These are phyloP conservation scores for Pachyseris speciosa DNA, from an alignment of 64 coral and sea anemone genomes.

Conservation along the genomic window DNA sequence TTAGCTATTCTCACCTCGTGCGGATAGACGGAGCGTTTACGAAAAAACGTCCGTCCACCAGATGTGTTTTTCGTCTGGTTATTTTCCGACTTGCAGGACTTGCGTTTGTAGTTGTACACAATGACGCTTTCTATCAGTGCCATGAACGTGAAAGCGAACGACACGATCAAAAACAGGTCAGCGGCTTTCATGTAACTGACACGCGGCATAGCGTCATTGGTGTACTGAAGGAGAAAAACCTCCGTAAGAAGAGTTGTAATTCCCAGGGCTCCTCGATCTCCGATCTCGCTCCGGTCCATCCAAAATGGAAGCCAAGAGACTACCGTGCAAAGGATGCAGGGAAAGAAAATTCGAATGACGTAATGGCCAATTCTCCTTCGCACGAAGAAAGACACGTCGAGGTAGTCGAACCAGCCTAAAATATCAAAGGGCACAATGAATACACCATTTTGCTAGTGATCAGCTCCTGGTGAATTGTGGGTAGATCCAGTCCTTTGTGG, in stretches of 20 bases:
- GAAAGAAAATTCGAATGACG: slow-evolving; percentile 75
- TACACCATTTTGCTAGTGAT: too few relatives aligned
- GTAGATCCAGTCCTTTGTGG: too few relatives aligned
- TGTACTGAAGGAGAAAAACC: slow-evolving; percentile 67
- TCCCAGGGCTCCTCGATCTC: slow-evolving; percentile 68
- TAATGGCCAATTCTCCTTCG: slow-evolving; percentile 71
- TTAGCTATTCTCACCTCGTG: neutral
- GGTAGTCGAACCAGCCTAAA: slow-evolving; percentile 42
- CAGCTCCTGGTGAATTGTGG: too few relatives aligned
- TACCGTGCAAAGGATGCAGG: slow-evolving; percentile 75
- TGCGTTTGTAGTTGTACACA: slow-evolving; percentile 56
- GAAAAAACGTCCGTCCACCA: neutral
- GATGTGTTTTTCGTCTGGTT: neutral
- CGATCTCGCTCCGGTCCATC: slow-evolving; percentile 75
- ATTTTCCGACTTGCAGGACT: neutral
- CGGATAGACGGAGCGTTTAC: neutral
- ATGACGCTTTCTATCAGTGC: slow-evolving; percentile 68
- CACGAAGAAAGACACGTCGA: slow-evolving; percentile 53
- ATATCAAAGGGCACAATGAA: too few relatives aligned
- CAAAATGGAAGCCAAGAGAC: slow-evolving; percentile 80
- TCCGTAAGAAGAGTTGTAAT: slow-evolving; percentile 75
- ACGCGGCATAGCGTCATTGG: slow-evolving; percentile 59
- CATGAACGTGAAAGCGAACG: slow-evolving; percentile 64
- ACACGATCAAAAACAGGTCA: slow-evolving; percentile 70
- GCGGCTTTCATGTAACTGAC: slow-evolving; percentile 83